Conservation (phyloP, 2,888 invertebrate species). For the Eumerus sabulonum region DNA sequence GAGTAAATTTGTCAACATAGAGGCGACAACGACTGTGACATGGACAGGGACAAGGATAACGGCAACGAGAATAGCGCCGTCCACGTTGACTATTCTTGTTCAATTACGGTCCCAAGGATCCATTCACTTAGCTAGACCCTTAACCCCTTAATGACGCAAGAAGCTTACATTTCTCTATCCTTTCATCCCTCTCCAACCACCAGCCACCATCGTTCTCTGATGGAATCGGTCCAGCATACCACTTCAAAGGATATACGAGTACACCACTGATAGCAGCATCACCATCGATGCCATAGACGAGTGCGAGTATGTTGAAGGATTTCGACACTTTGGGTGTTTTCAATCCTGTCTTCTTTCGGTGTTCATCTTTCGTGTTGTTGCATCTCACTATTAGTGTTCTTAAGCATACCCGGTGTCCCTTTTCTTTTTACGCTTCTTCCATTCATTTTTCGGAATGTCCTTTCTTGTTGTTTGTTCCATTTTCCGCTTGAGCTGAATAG, state of each 20-base stretch:
- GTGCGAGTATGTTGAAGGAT: conserved; percentile 32
- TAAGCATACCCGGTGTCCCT: conserved; percentile 28
- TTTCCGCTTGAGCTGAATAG: neutral
- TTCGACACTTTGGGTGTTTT: conserved; percentile 51
- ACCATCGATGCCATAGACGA: conserved; percentile 30
- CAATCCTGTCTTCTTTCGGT: conserved; percentile 20
- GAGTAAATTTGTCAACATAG: conserved; percentile 51
- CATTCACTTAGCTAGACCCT: conserved; percentile 57
- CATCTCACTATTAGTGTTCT: conserved; percentile 1
- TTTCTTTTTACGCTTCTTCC: conserved; percentile 8
- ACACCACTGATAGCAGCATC: conserved; percentile 10
- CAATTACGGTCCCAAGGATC: conserved; percentile 64
- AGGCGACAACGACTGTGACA: conserved; percentile 3
- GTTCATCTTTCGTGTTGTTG: neutral
- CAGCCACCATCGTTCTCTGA: neutral
- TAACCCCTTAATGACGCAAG: conserved; percentile 61
- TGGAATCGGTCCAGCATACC: neutral
- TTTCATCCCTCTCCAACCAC: conserved; percentile 31
- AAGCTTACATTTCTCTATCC: conserved; percentile 54
- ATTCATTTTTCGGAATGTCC: neutral
- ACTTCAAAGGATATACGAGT: conserved; percentile 33
- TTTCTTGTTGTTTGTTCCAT: too few relatives aligned
- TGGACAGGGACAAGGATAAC: too few relatives aligned
- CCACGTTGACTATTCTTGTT: conserved; percentile 43
- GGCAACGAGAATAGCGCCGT: too few relatives aligned